phyloP scores from a whole-genome alignment of 1,140 invertebrate genomes.

The Triops longicaudatus region DNA sequence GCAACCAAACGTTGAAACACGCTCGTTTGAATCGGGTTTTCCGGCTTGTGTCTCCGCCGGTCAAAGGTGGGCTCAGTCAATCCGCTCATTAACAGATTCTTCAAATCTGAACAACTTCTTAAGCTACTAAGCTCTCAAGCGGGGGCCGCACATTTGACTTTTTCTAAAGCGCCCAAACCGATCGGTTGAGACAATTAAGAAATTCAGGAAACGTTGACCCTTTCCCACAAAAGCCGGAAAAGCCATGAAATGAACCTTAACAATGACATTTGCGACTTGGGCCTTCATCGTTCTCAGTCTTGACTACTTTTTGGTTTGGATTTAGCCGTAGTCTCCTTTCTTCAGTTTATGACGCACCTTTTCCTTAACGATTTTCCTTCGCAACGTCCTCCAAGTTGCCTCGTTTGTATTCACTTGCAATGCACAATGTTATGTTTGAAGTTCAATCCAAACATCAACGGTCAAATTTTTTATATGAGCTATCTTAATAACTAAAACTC shows the following conservation, averaged over 20 bases:
- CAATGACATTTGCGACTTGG: neutral
- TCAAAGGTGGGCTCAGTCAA: neutral
- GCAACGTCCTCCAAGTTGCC: neutral
- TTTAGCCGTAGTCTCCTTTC: neutral
- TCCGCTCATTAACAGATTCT: neutral
- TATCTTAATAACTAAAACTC: neutral
- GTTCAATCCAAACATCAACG: neutral
- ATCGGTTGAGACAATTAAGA: neutral
- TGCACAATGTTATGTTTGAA: neutral
- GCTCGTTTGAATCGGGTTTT: no score
- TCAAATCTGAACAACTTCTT: neutral
- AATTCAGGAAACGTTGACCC: neutral
- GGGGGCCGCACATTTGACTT: neutral
- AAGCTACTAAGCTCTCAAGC: neutral
- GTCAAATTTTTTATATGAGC: neutral
- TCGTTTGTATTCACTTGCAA: neutral
- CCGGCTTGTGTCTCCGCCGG: neutral
- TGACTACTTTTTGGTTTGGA: neutral
- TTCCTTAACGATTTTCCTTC: neutral
- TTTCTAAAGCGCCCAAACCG: neutral
- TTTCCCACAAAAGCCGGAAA: neutral
- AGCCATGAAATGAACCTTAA: neutral
- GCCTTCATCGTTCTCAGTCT: neutral
- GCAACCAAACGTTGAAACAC: no score
- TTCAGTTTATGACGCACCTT: neutral